Evolutionary conservation across 2,113 vertebrate genomes (phyloP).

Genomic region (Seriola aureovittata): DNA sequence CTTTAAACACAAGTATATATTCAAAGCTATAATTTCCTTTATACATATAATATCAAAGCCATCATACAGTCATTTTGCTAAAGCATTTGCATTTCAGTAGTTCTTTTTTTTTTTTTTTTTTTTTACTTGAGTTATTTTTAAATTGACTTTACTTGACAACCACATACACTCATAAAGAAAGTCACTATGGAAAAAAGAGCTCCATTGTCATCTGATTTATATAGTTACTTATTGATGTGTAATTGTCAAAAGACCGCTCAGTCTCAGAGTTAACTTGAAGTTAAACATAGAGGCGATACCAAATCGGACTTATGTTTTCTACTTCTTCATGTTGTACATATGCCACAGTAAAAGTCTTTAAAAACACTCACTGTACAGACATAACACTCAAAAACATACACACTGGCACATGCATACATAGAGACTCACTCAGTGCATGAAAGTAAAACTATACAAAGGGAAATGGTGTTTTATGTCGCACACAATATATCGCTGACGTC

Average conservation of each 20-base stretch:
- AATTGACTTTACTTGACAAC: constrained; percentile 74
- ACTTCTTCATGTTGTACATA: constrained; percentile 62
- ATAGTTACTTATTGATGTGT: constrained; percentile 23
- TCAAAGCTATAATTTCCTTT: constrained; percentile 69
- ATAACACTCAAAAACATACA: constrained; percentile 65
- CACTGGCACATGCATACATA: constrained; percentile 78
- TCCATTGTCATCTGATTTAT: constrained; percentile 29
- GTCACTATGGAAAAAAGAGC: constrained; percentile 15
- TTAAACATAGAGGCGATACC: not conserved
- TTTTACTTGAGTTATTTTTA: constrained; percentile 69
- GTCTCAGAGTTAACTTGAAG: constrained; percentile 3
- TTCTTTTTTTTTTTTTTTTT: not conserved
- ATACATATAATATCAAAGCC: constrained; percentile 73
- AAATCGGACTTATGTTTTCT: constrained; percentile 21
- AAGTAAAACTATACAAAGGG: constrained; percentile 48
- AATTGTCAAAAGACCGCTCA: constrained; percentile 27
- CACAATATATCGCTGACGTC: constrained; percentile 15
- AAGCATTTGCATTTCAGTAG: constrained; percentile 70
- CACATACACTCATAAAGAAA: constrained; percentile 59
- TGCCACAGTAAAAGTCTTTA: constrained; percentile 69
- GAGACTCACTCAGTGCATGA: constrained; percentile 58
- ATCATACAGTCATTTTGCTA: constrained; percentile 70
- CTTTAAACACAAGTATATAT: constrained; percentile 63
- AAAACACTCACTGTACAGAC: constrained; percentile 57
- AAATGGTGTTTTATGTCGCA: constrained; percentile 33